Conservation (phyloP, 2,113 vertebrate species). For the Pelobates fuscus region DNA sequence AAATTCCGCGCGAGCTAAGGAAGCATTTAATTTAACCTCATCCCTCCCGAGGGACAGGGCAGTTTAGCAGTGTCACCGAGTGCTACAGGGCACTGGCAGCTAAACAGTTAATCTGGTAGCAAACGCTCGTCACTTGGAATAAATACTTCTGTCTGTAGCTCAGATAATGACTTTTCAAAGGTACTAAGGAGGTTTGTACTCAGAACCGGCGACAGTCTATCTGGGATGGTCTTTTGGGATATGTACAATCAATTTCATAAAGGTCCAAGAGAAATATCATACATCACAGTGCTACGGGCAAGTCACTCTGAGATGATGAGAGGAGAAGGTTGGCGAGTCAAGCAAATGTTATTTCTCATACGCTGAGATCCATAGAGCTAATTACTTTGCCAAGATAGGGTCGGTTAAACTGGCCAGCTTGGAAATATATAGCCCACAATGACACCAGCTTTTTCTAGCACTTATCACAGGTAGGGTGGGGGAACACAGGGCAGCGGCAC, state of each 20-base stretch:
- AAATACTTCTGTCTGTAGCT: not conserved
- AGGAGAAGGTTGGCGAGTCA: slow-evolving; percentile 32
- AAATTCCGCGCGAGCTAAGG: not conserved
- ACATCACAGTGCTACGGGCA: slow-evolving; percentile 50
- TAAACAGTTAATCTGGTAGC: not conserved
- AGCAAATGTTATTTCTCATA: slow-evolving; percentile 37
- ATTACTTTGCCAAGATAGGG: slow-evolving; percentile 32
- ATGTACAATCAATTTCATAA: slow-evolving; percentile 54
- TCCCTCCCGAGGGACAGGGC: not conserved
- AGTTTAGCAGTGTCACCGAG: not conserved
- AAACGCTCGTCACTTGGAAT: not conserved
- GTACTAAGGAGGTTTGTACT: slow-evolving; percentile 42
- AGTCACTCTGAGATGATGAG: slow-evolving; percentile 56
- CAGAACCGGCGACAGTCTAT: slow-evolving; percentile 45
- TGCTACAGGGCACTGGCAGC: not conserved
- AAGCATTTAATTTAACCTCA: not conserved
- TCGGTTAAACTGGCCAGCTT: not conserved
- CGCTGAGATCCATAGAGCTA: slow-evolving; percentile 18
- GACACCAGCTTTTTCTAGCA: too few species aligned
- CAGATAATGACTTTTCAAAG: slow-evolving; percentile 22
- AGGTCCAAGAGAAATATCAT: slow-evolving; percentile 59
- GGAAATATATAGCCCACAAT: not conserved
- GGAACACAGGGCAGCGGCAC: too few species aligned
- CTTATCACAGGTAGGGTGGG: not conserved
- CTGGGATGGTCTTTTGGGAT: slow-evolving; percentile 55